These are phyloP conservation scores for Ooceraea biroi DNA, from an alignment of 1,140 invertebrate species.

Conservation along the genomic window DNA sequence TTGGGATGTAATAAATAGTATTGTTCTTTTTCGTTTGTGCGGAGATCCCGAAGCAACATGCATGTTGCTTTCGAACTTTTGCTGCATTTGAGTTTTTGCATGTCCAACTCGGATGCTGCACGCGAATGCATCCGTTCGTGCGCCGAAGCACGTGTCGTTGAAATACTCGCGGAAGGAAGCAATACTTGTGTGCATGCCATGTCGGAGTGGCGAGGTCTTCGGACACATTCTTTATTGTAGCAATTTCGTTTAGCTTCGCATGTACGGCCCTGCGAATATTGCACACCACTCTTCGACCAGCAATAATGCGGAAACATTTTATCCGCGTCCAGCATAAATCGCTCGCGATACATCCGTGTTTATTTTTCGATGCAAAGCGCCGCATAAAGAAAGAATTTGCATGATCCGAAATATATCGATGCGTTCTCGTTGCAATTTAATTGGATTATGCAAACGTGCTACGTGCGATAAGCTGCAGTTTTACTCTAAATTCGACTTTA, in stretches of 20 bases:
- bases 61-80: no score
- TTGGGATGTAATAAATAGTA: not conserved
- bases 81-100: not conserved
- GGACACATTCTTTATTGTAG: not conserved
- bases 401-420: not conserved
- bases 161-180: slow-evolving; percentile 20
- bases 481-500: slow-evolving; percentile 37
- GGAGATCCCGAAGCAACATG: not conserved
- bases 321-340: slow-evolving; percentile 18
- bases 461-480: slow-evolving; percentile 1
- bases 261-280: not conserved
- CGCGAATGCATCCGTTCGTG: slow-evolving; percentile 30
- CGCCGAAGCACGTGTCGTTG: slow-evolving; percentile 4
- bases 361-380: not conserved
- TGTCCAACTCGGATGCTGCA: slow-evolving; percentile 18
- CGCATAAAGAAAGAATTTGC: not conserved
- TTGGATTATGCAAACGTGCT: slow-evolving; percentile 24
- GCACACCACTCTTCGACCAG: slow-evolving; percentile 13
- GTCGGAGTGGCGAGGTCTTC: not conserved
- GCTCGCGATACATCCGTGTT: not conserved
- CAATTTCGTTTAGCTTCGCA: slow-evolving; percentile 29
- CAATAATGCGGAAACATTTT: slow-evolving; percentile 29
- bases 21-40: not conserved
- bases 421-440: slow-evolving; percentile 17
- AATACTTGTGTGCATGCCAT: not conserved